Conservation (phyloP, 2,888 invertebrate genomes). For the Myopa testacea region DNA sequence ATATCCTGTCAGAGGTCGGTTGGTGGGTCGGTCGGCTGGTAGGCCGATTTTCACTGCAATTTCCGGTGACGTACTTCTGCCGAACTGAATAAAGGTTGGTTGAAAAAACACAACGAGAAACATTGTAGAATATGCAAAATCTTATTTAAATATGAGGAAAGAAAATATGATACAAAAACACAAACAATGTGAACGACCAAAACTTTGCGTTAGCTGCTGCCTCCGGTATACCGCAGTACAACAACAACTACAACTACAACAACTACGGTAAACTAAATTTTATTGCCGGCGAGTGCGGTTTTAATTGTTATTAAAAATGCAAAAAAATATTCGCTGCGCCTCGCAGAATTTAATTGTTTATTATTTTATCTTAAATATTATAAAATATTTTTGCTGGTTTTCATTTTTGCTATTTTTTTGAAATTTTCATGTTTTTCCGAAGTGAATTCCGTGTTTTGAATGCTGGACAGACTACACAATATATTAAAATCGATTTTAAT, state of each 20-base stretch:
- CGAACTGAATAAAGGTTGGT: background rate
- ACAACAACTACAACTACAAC: background rate
- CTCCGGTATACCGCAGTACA: background rate
- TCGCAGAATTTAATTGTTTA: background rate
- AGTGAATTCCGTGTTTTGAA: no score
- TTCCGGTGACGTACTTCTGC: slow-evolving; percentile 12
- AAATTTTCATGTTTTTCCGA: background rate
- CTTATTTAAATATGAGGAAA: background rate
- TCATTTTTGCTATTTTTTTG: background rate
- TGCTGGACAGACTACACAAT: no score
- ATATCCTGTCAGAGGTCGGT: background rate
- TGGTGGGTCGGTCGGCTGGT: background rate
- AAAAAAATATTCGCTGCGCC: background rate
- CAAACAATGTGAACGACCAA: background rate
- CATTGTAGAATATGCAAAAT: background rate
- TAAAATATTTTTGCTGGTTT: background rate
- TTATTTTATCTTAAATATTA: background rate
- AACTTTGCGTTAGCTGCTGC: background rate
- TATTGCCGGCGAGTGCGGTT: background rate
- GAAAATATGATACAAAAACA: background rate
- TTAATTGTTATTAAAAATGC: background rate
- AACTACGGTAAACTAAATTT: no score
- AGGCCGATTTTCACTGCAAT: slow-evolving; percentile 5
- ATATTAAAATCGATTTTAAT: no score
- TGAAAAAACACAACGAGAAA: background rate